Base-by-base conservation (phyloP, 1,140 invertebrate genomes). In the Radopholus similis region DNA sequence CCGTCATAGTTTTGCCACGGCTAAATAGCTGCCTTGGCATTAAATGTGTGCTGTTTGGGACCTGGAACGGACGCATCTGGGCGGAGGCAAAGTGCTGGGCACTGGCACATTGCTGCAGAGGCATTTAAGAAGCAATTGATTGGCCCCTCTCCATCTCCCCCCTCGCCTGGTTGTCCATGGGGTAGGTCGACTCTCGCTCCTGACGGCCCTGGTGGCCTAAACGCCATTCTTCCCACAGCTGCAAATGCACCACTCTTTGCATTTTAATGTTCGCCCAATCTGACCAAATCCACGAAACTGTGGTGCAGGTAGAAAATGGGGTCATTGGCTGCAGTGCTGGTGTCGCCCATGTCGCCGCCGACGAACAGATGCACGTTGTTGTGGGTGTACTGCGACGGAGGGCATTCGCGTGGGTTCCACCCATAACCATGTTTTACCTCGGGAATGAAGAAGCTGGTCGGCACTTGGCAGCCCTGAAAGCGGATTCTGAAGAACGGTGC, bases 221-320 rank as follows among this genome's bases (percentile, higher is more conserved):
- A 4, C 63, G 26, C 32, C 49, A 51, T 38, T 57, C 34, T 18
- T 64, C 63, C 49, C 49, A 64, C 26, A 64, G 1, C 49, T 64
- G 40, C 34, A 18, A 28, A 23, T n/a, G 4, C 9, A 26, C 11
- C 2, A 23, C 13, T 57, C 9, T 57, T 57, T 42, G n/a, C 23
- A 32, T 60, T 42, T 66, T 63, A 6, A 42, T 42, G n/a, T 26
- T 51, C 18, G 49, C 23, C 11, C n/a, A n/a, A 56, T 57, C 69
- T 79, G 32, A 81, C 54, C 15, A 71, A 66, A 70, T 85, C 84
- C 6, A 85, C 77, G 70, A 84, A 85, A 2, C 76, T 72, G 51
- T 80, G 78, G 59, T 82, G 80, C 18, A 78, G 23, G 47, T 53
- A 82, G 70, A 80, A 80, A 15, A 75, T 73, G 5, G 75, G 75